Percentiles rank a stretch among this genome's conserved stretches.
Conservation (phyloP, 2,797 vertebrate species). For the Cirrhinus molitorella region DNA sequence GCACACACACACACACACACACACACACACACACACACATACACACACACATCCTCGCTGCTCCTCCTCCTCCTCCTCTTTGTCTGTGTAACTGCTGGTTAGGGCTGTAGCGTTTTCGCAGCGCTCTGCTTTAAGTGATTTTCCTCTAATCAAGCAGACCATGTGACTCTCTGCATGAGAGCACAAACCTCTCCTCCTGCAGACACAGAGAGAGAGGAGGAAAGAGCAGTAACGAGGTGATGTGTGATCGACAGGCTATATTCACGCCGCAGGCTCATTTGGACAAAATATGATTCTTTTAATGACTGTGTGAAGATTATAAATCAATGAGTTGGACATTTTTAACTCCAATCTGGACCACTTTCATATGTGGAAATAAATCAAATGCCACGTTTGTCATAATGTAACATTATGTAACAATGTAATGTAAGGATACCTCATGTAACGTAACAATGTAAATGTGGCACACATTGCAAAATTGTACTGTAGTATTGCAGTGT, state of each 20-base stretch:
- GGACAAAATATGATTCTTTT: neutral
- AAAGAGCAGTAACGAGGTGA: conserved; percentile 25
- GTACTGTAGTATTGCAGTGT: neutral
- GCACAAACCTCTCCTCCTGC: conserved; percentile 66
- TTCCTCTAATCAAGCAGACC: conserved; percentile 73
- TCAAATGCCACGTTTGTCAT: conserved; percentile 7
- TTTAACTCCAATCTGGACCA: conserved; percentile 13
- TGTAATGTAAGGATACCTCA: neutral
- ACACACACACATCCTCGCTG: neutral
- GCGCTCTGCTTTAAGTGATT: conserved; percentile 79
- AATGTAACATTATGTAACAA: neutral
- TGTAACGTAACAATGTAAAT: neutral
- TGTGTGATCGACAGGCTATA: conserved; percentile 50
- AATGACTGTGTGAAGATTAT: neutral
- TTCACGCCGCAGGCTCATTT: neutral
- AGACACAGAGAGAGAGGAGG: conserved; percentile 47
- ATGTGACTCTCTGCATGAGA: conserved; percentile 83
- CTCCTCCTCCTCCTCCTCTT: conserved; percentile 13
- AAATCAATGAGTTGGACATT: conserved; percentile 28
- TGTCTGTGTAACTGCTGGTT: conserved; percentile 51
- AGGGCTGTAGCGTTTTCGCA: conserved; percentile 75
- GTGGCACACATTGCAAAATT: neutral
- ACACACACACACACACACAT: neutral
- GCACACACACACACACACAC: conserved; percentile 5
- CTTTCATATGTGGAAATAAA: neutral